These are phyloP conservation scores for Cenopis cana DNA, from an alignment of 2,888 invertebrate species.

Conservation along the genomic window DNA sequence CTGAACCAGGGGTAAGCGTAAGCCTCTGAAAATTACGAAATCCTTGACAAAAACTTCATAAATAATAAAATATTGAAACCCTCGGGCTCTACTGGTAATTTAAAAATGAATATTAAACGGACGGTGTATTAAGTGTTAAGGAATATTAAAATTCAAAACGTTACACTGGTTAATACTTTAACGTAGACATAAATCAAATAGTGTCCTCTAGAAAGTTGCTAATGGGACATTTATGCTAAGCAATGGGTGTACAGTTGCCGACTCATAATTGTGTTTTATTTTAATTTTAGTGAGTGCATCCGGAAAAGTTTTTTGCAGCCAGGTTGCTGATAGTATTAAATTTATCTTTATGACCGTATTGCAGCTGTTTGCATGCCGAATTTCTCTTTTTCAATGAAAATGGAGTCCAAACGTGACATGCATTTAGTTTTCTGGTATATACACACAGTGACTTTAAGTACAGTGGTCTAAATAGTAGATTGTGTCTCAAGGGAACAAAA, in stretches of 20 bases:
- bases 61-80: constrained; percentile 40
- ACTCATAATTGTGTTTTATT: constrained; percentile 19
- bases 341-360: neutral
- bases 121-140: constrained; percentile 42
- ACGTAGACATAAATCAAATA: constrained; percentile 50
- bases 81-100: constrained; percentile 51
- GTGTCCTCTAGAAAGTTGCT: constrained; percentile 36
- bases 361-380: neutral
- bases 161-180: constrained; percentile 55
- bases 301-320: neutral
- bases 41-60: constrained; percentile 39
- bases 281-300: constrained; percentile 20
- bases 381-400: too few species aligned
- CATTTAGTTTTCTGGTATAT: too few species aligned
- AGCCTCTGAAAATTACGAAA: constrained; percentile 21
- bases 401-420: too few species aligned
- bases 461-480: too few species aligned
- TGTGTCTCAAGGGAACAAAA: too few species aligned
- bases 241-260: constrained; percentile 19
- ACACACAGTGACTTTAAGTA: too few species aligned
- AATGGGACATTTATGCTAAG: constrained; percentile 35
- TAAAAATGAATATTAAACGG: constrained; percentile 67
- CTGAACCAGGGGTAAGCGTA: neutral
- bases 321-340: neutral
- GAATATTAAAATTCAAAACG: constrained; percentile 58